These are phyloP conservation scores for Timema cristinae DNA, from an alignment of 2,888 invertebrate genomes.

Conservation along the genomic window DNA sequence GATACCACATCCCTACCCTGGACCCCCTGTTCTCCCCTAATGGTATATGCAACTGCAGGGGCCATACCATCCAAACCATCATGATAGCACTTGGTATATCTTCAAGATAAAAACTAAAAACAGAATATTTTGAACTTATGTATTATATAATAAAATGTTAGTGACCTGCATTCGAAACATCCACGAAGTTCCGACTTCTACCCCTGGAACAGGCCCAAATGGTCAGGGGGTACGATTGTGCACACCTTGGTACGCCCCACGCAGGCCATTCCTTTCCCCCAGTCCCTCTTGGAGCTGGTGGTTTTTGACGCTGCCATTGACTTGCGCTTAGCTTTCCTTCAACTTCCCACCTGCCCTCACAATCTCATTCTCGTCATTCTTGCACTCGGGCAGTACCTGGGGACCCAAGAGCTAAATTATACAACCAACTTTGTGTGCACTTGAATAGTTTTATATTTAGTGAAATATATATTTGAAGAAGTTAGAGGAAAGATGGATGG, in stretches of 20 bases:
- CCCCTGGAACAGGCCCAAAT: slow-evolving; percentile 77
- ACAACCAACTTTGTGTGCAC: too few species aligned
- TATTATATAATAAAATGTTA: background rate
- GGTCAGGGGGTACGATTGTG: slow-evolving; percentile 66
- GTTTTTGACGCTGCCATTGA: slow-evolving; percentile 51
- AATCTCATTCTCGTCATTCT: slow-evolving; percentile 66
- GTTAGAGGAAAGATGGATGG: too few species aligned
- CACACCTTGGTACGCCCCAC: slow-evolving; percentile 64
- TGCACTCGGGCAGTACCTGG: slow-evolving; percentile 73
- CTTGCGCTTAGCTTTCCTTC: slow-evolving; percentile 56
- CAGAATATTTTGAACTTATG: background rate
- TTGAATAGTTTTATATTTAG: too few species aligned
- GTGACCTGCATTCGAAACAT: slow-evolving; percentile 66
- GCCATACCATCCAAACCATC: too few species aligned
- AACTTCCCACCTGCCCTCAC: slow-evolving; percentile 69
- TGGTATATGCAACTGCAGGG: too few species aligned
- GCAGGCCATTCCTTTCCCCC: slow-evolving; percentile 83
- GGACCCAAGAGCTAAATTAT: background rate
- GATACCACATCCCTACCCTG: too few species aligned
- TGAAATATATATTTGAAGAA: too few species aligned
- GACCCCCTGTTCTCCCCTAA: too few species aligned
- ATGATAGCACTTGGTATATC: too few species aligned
- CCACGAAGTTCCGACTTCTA: slow-evolving; percentile 81
- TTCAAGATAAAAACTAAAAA: too few species aligned
- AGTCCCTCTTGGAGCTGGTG: slow-evolving; percentile 54